A percentile compares a stretch with the other conserved stretches of the same genome.
These are phyloP conservation scores for Eulemur mongoz DNA, from an alignment of 2,797 vertebrate genomes.

Conservation along the genomic window DNA sequence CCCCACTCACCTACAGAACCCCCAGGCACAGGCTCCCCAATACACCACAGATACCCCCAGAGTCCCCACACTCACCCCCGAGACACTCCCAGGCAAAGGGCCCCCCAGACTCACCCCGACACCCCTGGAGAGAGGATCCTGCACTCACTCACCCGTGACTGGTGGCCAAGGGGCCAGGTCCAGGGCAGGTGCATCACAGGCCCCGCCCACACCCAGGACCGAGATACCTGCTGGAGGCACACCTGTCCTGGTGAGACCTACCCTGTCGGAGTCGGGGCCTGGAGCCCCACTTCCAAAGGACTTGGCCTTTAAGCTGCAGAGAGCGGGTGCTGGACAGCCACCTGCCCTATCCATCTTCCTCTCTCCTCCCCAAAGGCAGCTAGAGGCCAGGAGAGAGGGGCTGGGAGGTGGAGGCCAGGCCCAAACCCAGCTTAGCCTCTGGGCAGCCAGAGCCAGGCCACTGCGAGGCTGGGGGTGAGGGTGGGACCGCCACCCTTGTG, in stretches of 20 bases:
- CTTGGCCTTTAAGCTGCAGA: neutral
- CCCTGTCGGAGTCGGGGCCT: too few species aligned
- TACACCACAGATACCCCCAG: neutral
- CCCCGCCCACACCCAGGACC: neutral
- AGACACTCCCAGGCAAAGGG: neutral
- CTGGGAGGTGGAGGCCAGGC: neutral
- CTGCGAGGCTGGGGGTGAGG: rapidly evolving
- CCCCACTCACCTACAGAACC: neutral
- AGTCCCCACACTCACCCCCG: rapidly evolving
- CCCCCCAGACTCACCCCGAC: neutral
- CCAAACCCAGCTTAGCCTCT: neutral
- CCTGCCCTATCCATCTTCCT: neutral
- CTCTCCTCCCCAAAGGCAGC: neutral
- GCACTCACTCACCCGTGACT: neutral
- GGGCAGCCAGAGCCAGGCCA: neutral
- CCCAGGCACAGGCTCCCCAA: neutral
- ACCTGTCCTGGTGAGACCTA: neutral
- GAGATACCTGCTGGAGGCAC: rapidly evolving
- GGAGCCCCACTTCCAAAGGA: neutral
- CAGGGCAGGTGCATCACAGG: neutral
- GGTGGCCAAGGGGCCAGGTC: neutral
- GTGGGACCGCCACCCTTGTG: rapidly evolving
- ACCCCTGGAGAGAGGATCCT: neutral
- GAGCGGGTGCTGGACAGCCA: rapidly evolving
- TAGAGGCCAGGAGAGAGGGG: neutral